These are phyloP conservation scores for Acrossocheilus wenchowensis DNA, from an alignment of 2,797 vertebrate genomes.

Conservation along the genomic window DNA sequence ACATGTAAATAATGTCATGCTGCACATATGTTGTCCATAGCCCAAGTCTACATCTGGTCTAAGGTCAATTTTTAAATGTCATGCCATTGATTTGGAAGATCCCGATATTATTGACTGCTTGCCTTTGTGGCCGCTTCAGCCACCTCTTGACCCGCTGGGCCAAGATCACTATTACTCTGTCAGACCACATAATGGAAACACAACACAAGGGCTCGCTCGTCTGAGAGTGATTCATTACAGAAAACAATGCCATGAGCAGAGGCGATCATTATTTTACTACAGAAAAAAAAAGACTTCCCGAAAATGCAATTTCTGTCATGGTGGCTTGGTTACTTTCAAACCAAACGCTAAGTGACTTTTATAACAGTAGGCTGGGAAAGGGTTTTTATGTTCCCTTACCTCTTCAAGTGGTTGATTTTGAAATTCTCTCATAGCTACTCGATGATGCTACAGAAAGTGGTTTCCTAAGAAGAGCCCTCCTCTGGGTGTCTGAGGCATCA, in stretches of 20 bases:
- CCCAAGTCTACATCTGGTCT: constrained; percentile 61
- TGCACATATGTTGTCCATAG: constrained; percentile 50
- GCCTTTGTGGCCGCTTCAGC: constrained; percentile 54
- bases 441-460: constrained; percentile 26
- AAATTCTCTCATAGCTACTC: constrained; percentile 35
- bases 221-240: constrained; percentile 40
- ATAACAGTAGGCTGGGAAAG: constrained; percentile 22
- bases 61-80: constrained; percentile 63
- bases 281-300: not conserved
- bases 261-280: constrained; percentile 29
- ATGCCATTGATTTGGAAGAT: constrained; percentile 59
- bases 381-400: constrained; percentile 15
- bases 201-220: not conserved
- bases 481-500: constrained; percentile 50
- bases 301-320: constrained; percentile 1
- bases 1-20: constrained; percentile 49
- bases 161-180: constrained; percentile 56
- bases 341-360: constrained; percentile 12
- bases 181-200: constrained; percentile 55
- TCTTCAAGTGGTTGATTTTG: constrained; percentile 38
- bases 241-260: constrained; percentile 41
- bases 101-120: constrained; percentile 57
- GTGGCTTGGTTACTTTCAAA: constrained; percentile 16
- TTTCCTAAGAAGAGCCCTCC: constrained; percentile 27
- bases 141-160: constrained; percentile 60